These are phyloP conservation scores for Drosophila lacicola DNA, from an alignment of 2,888 invertebrate species.

Conservation along the genomic window DNA sequence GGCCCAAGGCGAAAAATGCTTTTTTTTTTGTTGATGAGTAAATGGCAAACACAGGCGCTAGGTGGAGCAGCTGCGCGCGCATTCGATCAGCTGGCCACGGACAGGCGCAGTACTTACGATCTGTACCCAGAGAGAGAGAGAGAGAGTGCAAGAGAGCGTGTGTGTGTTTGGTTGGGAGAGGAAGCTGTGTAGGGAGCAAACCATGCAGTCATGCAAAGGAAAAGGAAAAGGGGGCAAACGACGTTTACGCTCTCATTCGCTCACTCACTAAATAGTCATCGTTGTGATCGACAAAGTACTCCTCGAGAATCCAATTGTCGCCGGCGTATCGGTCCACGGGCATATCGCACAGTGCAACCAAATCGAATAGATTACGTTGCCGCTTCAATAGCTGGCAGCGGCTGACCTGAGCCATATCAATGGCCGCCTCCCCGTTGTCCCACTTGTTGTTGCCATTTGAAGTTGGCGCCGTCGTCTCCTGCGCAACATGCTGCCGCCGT, in stretches of 20 bases:
- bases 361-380: slow-evolving; percentile 79
- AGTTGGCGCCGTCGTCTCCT: slow-evolving; percentile 45
- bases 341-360: slow-evolving; percentile 79
- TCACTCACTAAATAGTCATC: slow-evolving; percentile 82
- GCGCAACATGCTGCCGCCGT: slow-evolving; percentile 48
- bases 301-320: slow-evolving; percentile 82
- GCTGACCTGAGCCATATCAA: slow-evolving; percentile 36
- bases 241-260: slow-evolving; percentile 6
- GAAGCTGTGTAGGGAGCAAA: slow-evolving; percentile 5
- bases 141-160: neutral
- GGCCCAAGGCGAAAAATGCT: slow-evolving; percentile 36
- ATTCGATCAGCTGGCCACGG: slow-evolving; percentile 35
- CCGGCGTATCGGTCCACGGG: slow-evolving; percentile 78
- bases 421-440: slow-evolving; percentile 5
- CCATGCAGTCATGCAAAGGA: slow-evolving; percentile 11
- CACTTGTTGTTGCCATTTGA: slow-evolving; percentile 25
- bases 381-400: slow-evolving; percentile 64
- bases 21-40: slow-evolving; percentile 38
- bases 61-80: slow-evolving; percentile 65
- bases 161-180: neutral
- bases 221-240: slow-evolving; percentile 2
- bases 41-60: slow-evolving; percentile 55
- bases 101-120: slow-evolving; percentile 19
- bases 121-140: slow-evolving; percentile 3
- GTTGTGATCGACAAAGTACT: slow-evolving; percentile 81